These are phyloP conservation scores for Myotis pilosus DNA, from an alignment of 2,797 vertebrate genomes.

Conservation along the genomic window DNA sequence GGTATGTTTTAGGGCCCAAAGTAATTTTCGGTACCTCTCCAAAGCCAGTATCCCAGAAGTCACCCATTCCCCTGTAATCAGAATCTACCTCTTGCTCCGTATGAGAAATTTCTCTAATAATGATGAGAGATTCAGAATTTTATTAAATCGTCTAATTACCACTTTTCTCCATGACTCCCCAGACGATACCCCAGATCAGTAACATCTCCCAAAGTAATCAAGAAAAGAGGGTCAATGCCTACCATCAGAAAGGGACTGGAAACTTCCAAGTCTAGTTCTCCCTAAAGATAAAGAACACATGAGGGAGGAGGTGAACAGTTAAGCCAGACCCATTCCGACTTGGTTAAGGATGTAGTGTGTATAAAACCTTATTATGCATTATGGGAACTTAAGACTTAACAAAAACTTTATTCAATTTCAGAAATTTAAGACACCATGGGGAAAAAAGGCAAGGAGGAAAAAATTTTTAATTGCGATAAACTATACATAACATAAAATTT, in stretches of 20 bases:
- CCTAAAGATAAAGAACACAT: conserved; percentile 83
- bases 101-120: not conserved
- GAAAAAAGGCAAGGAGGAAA: not conserved
- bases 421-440: conserved; percentile 21
- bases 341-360: not conserved
- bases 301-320: conserved; percentile 15
- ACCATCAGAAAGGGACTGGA: conserved; percentile 91
- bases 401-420: conserved; percentile 35
- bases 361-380: not conserved
- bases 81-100: not conserved
- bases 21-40: not conserved
- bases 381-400: not conserved
- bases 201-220: not conserved
- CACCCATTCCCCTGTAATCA: not conserved
- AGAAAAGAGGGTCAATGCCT: conserved; percentile 65
- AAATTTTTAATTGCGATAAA: not conserved
- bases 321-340: not conserved
- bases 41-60: not conserved
- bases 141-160: not conserved
- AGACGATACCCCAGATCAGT: not conserved
- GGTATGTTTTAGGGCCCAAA: not conserved
- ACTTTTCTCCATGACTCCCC: not conserved
- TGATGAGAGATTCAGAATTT: not conserved
- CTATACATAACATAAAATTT: not conserved
- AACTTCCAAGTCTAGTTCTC: conserved; percentile 87